These are phyloP conservation scores for Eurypyga helias DNA, from an alignment of 2,113 vertebrate species.

Conservation along the genomic window DNA sequence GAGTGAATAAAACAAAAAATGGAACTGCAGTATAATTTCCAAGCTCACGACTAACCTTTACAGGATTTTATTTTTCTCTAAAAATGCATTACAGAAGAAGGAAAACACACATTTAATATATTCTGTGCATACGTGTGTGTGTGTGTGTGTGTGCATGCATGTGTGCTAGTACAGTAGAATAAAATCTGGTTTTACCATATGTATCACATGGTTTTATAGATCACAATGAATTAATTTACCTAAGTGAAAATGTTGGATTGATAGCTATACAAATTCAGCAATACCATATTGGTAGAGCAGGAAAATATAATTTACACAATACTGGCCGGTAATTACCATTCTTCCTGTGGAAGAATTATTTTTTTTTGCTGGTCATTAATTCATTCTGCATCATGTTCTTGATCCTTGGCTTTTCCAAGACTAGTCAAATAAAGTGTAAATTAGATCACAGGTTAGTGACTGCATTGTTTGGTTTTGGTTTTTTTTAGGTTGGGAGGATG, in stretches of 20 bases:
- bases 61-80: not conserved
- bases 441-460: not conserved
- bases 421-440: not conserved
- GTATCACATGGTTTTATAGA: not conserved
- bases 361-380: not conserved
- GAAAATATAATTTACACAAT: not conserved
- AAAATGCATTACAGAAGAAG: not conserved
- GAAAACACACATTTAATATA: not conserved
- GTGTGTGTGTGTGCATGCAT: accelerated
- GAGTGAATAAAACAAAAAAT: not conserved
- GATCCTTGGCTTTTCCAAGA: not conserved
- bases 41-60: not conserved
- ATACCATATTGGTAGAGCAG: not conserved
- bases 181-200: not conserved
- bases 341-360: not conserved
- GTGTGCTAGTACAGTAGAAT: accelerated
- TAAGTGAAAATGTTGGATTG: not conserved
- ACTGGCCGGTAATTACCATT: not conserved
- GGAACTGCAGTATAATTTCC: not conserved
- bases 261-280: not conserved
- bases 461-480: accelerated
- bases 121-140: accelerated
- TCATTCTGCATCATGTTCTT: not conserved
- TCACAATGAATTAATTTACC: not conserved
- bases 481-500: not conserved